Percentiles rank a stretch among this genome's conserved stretches.
Conservation (phyloP, 2,888 invertebrate species). For the Aromia moschata region DNA sequence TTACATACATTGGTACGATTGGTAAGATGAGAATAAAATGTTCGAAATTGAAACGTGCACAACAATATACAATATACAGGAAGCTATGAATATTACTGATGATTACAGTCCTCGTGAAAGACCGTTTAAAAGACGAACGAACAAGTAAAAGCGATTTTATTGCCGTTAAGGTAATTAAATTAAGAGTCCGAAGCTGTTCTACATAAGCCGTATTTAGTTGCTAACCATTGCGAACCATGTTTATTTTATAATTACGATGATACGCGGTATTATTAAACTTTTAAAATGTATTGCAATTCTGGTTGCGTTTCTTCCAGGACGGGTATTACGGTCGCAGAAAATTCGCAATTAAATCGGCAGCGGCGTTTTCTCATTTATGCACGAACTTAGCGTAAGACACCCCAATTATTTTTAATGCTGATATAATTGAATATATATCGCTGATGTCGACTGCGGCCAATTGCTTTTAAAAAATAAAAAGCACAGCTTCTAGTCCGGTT, state of each 20-base stretch:
- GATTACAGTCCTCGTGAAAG: not conserved
- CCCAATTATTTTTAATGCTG: constrained; percentile 29
- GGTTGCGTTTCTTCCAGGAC: constrained; percentile 2
- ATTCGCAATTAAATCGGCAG: constrained; percentile 15
- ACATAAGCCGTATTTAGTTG: constrained; percentile 4
- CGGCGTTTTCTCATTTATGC: constrained; percentile 1
- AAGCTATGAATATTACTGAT: not conserved
- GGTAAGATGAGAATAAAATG: no score
- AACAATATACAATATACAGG: no score
- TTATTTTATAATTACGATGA: constrained; percentile 22
- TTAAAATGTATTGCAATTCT: constrained; percentile 12
- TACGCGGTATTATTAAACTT: constrained; percentile 14
- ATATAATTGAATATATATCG: constrained; percentile 28
- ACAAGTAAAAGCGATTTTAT: not conserved
- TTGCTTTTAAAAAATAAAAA: no score
- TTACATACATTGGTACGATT: no score
- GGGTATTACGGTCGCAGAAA: constrained; percentile 1
- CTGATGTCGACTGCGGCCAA: constrained; percentile 20
- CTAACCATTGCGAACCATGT: not conserved
- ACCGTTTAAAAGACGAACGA: not conserved
- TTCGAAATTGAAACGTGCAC: no score
- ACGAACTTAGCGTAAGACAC: constrained; percentile 17
- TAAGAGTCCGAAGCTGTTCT: constrained; percentile 1
- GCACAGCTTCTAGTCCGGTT: no score
- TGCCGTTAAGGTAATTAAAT: constrained; percentile 7